Conservation (phyloP, 2,888 invertebrate genomes). For the Lobophora halterata region DNA sequence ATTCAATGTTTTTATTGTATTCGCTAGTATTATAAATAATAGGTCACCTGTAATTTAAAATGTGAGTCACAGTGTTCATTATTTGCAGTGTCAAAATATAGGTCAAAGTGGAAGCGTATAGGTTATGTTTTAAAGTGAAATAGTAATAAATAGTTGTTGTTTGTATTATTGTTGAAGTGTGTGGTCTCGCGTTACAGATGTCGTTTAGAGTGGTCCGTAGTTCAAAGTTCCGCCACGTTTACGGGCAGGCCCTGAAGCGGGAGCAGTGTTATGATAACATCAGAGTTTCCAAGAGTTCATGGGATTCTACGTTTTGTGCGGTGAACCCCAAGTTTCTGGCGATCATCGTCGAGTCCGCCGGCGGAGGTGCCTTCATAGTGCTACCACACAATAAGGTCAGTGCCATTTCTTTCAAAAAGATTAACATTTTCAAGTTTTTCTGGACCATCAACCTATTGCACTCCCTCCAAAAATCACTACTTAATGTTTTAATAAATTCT, state of each 20-base stretch:
- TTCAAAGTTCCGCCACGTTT: slow-evolving; percentile 98
- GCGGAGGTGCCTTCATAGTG: slow-evolving; percentile 97
- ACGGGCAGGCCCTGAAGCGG: slow-evolving; percentile 93
- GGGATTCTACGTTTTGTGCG: slow-evolving; percentile 99
- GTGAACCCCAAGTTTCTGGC: slow-evolving; percentile 99
- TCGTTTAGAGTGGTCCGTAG: slow-evolving; percentile 98
- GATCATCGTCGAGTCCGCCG: slow-evolving; percentile 97
- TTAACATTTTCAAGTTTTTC: neutral
- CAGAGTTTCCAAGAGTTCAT: slow-evolving; percentile 97
- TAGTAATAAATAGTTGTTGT: slow-evolving; percentile 56
- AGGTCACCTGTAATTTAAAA: slow-evolving; percentile 62
- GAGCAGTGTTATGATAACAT: slow-evolving; percentile 99
- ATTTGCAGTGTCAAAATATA: slow-evolving; percentile 73
- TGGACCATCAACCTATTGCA: slow-evolving; percentile 1
- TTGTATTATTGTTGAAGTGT: slow-evolving; percentile 61
- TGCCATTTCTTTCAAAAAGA: slow-evolving; percentile 29
- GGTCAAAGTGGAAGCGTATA: slow-evolving; percentile 66
- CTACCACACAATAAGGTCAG: slow-evolving; percentile 94
- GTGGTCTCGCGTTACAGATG: slow-evolving; percentile 84
- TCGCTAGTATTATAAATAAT: slow-evolving; percentile 64
- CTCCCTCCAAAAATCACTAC: no score
- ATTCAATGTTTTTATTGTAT: slow-evolving; percentile 77
- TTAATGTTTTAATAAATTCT: no score
- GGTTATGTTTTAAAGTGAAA: slow-evolving; percentile 74
- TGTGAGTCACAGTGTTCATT: slow-evolving; percentile 63